These are phyloP conservation scores for Acestrorhynchus altus DNA, from an alignment of 2,797 vertebrate genomes.

Conservation along the genomic window DNA sequence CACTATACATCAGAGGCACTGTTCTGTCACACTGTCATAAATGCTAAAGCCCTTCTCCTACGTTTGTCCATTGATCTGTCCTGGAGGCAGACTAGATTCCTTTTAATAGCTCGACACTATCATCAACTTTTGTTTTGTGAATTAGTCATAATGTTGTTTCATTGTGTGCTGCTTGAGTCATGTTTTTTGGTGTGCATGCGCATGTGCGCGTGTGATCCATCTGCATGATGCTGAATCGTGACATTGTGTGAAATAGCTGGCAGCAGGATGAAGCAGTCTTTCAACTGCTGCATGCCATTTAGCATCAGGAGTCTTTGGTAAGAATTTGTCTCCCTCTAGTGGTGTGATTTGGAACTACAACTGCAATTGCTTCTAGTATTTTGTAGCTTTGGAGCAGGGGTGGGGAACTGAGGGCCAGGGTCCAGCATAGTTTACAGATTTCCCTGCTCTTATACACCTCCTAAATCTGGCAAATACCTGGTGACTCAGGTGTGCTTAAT, in stretches of 20 bases:
- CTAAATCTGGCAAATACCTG: no score
- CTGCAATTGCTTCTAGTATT: not conserved
- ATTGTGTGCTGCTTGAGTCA: not conserved
- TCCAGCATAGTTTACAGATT: no score
- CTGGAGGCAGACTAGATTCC: not conserved
- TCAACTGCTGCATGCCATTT: conserved; percentile 15
- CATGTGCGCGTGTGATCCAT: not conserved
- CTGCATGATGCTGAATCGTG: conserved; percentile 17
- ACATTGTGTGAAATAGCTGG: conserved; percentile 1
- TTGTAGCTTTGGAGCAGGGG: not conserved
- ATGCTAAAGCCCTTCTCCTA: not conserved
- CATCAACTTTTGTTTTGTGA: not conserved
- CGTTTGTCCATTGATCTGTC: not conserved
- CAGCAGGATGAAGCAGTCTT: conserved; percentile 1
- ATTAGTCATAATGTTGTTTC: not conserved
- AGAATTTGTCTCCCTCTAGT: conserved; percentile 30
- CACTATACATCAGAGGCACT: not conserved
- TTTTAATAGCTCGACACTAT: conserved; percentile 2
- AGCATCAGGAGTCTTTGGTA: not conserved
- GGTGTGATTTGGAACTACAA: conserved; percentile 1
- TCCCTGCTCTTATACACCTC: no score
- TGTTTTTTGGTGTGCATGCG: not conserved
- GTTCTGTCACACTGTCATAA: not conserved
- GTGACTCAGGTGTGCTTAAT: no score
- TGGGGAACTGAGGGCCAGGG: no score